Evolutionary conservation across 1,140 invertebrate species (phyloP).

Genomic region (Caenorhabditis inopinata): DNA sequence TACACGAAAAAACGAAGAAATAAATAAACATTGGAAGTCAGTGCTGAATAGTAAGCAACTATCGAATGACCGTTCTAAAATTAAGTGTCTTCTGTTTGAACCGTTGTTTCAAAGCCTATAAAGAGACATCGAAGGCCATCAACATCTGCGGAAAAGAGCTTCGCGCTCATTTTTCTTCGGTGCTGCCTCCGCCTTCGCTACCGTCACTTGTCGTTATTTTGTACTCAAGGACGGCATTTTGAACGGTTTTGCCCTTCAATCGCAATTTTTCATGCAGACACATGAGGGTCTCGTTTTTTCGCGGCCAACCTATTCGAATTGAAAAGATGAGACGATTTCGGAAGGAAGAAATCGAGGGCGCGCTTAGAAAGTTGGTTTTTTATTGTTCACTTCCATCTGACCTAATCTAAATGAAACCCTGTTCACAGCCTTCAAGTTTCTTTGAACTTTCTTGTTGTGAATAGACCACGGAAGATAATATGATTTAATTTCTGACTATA

Average conservation of each 20-base stretch:
- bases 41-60: not conserved
- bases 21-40: too few species aligned
- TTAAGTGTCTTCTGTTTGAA: not conserved
- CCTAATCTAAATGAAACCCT: slow-evolving; percentile 19
- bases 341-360: slow-evolving; percentile 25
- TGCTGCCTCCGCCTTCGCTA: not conserved
- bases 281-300: slow-evolving; percentile 6
- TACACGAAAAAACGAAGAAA: too few species aligned
- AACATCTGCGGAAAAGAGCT: slow-evolving; percentile 27
- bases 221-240: slow-evolving; percentile 30
- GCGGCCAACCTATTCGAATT: slow-evolving; percentile 28
- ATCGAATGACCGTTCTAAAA: slow-evolving; percentile 9
- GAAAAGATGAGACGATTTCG: slow-evolving; percentile 11
- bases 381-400: slow-evolving; percentile 33
- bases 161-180: not conserved
- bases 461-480: too few species aligned
- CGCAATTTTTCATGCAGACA: slow-evolving; percentile 23
- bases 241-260: slow-evolving; percentile 32
- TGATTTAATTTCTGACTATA: too few species aligned
- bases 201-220: slow-evolving; percentile 9
- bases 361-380: slow-evolving; percentile 31
- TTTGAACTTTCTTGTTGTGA: too few species aligned
- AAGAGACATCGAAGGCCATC: slow-evolving; percentile 21
- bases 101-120: slow-evolving; percentile 13
- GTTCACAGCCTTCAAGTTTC: not conserved